Base-by-base conservation (phyloP, 2,888 invertebrate species). In the Xestia xanthographa region DNA sequence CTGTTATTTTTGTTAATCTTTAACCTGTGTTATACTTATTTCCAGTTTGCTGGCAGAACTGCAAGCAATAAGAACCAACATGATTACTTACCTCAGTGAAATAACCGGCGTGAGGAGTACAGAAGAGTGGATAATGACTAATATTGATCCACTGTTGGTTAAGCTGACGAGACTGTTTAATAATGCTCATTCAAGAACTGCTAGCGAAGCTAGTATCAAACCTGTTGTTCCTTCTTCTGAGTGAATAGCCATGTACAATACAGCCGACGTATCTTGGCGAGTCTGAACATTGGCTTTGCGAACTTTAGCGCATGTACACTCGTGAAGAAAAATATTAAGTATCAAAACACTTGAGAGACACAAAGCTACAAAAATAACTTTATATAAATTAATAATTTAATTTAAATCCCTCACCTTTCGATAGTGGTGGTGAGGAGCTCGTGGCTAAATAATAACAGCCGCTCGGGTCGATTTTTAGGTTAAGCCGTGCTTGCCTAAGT, bases 41-140 rank as follows among this genome's bases (percentile, higher is more conserved):
- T 86, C 8, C 86, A 91, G 91, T 2, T 56, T 85, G 8, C 22
- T 79, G 8, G 22, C 67, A 8, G 88, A 89, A 65, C 41, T 86
- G 41, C 73, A 94, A n/a, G 93, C 95, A 0, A 83, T 97, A 26
- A 97, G 97, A 90, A 93, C 92, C 22, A 97, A 97, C 77, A 86
- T 97, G 68, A 94, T 95, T n/a, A 88, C 91, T 0, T 95, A 97
- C 70, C 95, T 98, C 90, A 95, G 95, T 75, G 90, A 92, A 12
- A 91, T 97, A 43, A 97, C 97, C 22, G 97, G 97, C 38, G 90
- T 94, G n/a, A 94, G 97, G 34, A 97, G 97, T 58, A 91, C 97
- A 0, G 97, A 97, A 22, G 98, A 98, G 88, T 97, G 97, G 96
- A 83, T 97, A 6, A 97, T 96, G 4, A 97, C 97, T 2, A 95